Evolutionary conservation across 2,888 invertebrate genomes (phyloP).

Genomic region (Calliopum simillimum): DNA sequence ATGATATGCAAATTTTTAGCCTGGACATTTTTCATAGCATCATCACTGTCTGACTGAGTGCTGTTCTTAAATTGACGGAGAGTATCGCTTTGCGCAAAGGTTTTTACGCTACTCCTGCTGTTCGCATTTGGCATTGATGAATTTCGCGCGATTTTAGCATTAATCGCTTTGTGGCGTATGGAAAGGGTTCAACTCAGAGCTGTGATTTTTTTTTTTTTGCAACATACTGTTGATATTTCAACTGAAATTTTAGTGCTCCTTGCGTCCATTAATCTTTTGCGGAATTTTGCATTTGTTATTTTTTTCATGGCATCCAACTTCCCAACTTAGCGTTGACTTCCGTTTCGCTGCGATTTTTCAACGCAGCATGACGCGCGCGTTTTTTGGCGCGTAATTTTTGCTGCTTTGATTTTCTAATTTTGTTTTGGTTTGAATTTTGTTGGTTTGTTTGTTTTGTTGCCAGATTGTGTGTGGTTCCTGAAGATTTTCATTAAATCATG

Average conservation of each 20-base stretch:
- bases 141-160: constrained; percentile 20
- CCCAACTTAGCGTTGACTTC: no score
- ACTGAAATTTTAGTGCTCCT: background rate
- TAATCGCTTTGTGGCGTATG: constrained; percentile 7
- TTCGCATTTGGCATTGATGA: background rate
- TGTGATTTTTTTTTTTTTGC: constrained; percentile 3
- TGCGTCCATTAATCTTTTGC: constrained; percentile 25
- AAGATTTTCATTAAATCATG: background rate
- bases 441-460: constrained; percentile 23
- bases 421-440: constrained; percentile 15
- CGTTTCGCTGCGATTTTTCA: background rate
- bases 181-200: constrained; percentile 7
- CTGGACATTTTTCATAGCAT: constrained; percentile 7
- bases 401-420: background rate
- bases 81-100: constrained; percentile 11
- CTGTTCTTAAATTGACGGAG: background rate
- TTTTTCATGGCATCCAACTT: background rate
- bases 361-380: constrained; percentile 23
- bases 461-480: background rate
- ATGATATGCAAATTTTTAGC: constrained; percentile 20
- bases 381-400: constrained; percentile 2
- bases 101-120: background rate
- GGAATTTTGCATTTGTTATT: constrained; percentile 21
- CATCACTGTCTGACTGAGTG: background rate
- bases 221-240: constrained; percentile 12